Base-by-base conservation (phyloP, 1,140 invertebrate species). In the Ectropis grisescens region DNA sequence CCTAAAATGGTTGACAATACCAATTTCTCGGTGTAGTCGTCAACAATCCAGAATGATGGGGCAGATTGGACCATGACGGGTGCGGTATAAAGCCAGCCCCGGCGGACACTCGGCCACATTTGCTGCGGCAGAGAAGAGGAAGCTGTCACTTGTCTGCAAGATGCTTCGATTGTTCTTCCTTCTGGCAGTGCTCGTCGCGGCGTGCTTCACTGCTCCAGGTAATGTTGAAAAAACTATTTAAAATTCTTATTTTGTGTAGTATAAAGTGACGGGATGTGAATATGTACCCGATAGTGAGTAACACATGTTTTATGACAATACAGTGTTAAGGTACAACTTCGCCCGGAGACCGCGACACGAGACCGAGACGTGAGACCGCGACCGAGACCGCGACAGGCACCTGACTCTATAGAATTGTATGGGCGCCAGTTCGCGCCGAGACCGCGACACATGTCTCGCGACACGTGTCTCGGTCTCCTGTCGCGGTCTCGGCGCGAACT, bases 1-100 rank as follows among this genome's bases (percentile, higher is more conserved):
- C 19, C 19, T 9, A 22, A 22, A 22, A 22, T 9, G 19, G 27
- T 29, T 38, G 36, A 50, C 35, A 33, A 10, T n/a, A 11, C 11
- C 10, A 40, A 31, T 32, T 32, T 10, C 11, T n/a, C 5, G 22
- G 19, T 29, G 24, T 33, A 35, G 26, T 39, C 39, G 39, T 40
- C 34, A 48, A 54, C 41, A 36, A 15, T 4, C 4, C 19, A 22
- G 19, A 10, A 39, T 53, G 45, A 53, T 35, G 38, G 23, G 37
- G 12, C 49, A 41, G 7, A 41, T 47, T 37, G 2, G 2, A 19
- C 8, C 11, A 11, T 47, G 33, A 19, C 3, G 14, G 37, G 41
- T 15, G 33, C 10, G 7, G 38, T 54, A 54, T 49, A 54, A 39
- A 54, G 39, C 15, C 7, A 11, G 2, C 11, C 6, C 19, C 4